Evolutionary conservation across 2,797 vertebrate genomes (phyloP).

Genomic region (Anguilla megastoma): DNA sequence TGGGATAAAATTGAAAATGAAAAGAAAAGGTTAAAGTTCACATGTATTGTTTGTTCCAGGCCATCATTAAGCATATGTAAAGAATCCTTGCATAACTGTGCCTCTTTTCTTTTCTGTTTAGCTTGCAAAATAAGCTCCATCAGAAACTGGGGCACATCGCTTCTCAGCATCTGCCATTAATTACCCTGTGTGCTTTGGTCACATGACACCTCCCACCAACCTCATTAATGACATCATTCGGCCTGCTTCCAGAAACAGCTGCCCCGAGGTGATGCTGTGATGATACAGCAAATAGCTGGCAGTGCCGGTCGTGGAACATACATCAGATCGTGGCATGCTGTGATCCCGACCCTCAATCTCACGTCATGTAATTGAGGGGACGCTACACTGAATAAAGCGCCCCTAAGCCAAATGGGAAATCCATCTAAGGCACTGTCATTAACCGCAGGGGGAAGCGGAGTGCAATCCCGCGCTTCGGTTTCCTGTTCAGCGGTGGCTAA

Average conservation of each 20-base stretch:
- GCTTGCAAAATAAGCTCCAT: background rate
- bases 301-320: constrained; percentile 22
- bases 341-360: constrained; percentile 8
- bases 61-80: constrained; percentile 55
- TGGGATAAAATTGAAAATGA: constrained; percentile 47
- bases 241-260: constrained; percentile 49
- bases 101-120: constrained; percentile 39
- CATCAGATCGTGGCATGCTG: constrained; percentile 29
- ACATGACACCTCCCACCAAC: constrained; percentile 42
- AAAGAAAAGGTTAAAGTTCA: constrained; percentile 38
- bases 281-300: constrained; percentile 18
- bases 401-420: constrained; percentile 4
- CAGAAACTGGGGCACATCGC: constrained; percentile 21
- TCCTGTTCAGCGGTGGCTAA: background rate
- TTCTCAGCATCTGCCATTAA: constrained; percentile 44
- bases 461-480: background rate
- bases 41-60: constrained; percentile 44
- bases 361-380: constrained; percentile 16
- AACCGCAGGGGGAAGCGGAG: constrained; percentile 1
- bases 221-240: constrained; percentile 47
- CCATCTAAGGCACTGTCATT: constrained; percentile 1
- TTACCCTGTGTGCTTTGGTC: constrained; percentile 46
- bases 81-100: constrained; percentile 40
- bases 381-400: background rate
- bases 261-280: constrained; percentile 36